Conservation (phyloP, 2,888 invertebrate genomes). For the Alviniconcha strummeri region DNA sequence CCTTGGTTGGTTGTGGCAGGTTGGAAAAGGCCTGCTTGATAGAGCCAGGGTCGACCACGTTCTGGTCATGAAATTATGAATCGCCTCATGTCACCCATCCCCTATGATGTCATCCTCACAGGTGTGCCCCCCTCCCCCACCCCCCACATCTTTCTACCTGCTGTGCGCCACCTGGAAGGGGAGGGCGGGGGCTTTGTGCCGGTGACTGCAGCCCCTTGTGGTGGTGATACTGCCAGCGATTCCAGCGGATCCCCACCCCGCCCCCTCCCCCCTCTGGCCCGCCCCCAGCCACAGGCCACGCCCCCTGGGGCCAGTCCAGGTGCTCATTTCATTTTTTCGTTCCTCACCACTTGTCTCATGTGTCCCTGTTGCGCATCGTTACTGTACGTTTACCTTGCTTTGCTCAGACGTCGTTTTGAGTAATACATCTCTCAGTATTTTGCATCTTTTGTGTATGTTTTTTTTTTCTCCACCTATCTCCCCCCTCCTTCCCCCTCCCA, state of each 20-base stretch:
- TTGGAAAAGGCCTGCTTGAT: no score
- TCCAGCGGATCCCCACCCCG: constrained; percentile 27
- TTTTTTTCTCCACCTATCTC: no score
- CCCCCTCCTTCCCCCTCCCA: no score
- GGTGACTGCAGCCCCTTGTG: not conserved
- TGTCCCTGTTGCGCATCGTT: not conserved
- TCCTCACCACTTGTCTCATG: not conserved
- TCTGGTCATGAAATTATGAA: not conserved
- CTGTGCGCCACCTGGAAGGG: not conserved
- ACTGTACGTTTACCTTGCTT: not conserved
- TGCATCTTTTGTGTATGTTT: no score
- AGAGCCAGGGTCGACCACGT: no score
- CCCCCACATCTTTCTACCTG: constrained; percentile 15
- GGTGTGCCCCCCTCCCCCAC: constrained; percentile 27
- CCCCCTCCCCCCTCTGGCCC: constrained; percentile 15
- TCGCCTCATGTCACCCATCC: not conserved
- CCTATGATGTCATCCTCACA: constrained; percentile 15
- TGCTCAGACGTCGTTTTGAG: no score
- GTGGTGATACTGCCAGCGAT: constrained; percentile 2
- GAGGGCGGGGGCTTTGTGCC: constrained; percentile 23
- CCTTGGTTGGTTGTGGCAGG: no score
- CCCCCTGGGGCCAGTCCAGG: constrained; percentile 22
- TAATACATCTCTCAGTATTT: no score
- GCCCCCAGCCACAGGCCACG: constrained; percentile 20
- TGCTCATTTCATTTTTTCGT: constrained; percentile 31